Base-by-base conservation (phyloP, 2,797 vertebrate species). In the Oreonectes daqikongensis region DNA sequence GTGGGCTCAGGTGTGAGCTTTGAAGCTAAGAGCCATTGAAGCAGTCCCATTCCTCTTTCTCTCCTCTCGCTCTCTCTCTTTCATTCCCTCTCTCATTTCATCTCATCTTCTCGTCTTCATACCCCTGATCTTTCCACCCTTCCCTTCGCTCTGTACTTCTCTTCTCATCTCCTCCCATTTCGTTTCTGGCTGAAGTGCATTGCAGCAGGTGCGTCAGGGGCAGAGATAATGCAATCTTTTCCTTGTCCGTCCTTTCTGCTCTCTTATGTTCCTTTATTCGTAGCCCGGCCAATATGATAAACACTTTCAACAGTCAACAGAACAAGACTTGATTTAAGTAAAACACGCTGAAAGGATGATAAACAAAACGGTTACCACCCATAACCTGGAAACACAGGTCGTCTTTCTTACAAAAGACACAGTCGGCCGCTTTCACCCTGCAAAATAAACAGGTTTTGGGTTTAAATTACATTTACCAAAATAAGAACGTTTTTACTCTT, bases 1-100 rank as follows among this genome's bases (percentile, higher is more conserved):
- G 73, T 70, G 83, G 89, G 88, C 88, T 91, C 90, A 92, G 89
- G 88, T 92, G 90, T 88, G 87, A 84, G 86, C 83, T 86, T 80
- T 89, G 84, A 86, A 82, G 79, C 84, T 84, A 75, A 88, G 85
- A 87, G 83, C 82, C 79, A 86, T 85, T 89, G 73, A 85, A 87
- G 85, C 77, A 55, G 69, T 76, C 66, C 73, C 74, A 67, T 82
- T 83, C 75, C 75, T 87, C 84, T 68, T 52, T 50, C 65, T 63
- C 76, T 69, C 71, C 35, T 55, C 69, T 72, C 44, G 59, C 69
- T 64, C 40, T 24, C 28, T 75, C 59, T 74, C 78, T 75, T 57
- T 79, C 69, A 57, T 74, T 74, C 71, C 73, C 59, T 55, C 79
- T 63, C 71, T 63, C 24, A 74, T 81, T 79, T 83, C 82, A 75